Conservation (phyloP, 2,888 invertebrate genomes). For the Aphidoletes aphidimyza region DNA sequence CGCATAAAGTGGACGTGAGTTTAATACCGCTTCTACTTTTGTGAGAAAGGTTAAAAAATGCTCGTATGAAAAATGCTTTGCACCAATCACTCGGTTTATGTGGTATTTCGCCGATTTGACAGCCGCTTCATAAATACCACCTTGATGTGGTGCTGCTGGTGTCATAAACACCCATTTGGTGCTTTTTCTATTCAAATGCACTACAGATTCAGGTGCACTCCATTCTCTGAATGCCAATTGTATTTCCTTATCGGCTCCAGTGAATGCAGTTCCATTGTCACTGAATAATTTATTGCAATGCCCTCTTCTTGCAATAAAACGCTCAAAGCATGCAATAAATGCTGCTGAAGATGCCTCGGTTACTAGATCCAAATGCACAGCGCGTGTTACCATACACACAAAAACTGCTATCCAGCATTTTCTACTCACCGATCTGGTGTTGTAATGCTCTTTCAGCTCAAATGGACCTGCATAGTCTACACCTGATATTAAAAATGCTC, state of each 20-base stretch:
- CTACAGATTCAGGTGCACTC: no score
- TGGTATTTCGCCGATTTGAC: no score
- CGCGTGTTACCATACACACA: slow-evolving; percentile 59
- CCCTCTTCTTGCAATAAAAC: slow-evolving; percentile 60
- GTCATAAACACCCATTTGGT: no score
- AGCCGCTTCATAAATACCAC: no score
- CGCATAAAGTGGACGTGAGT: no score
- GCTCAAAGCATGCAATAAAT: slow-evolving; percentile 59
- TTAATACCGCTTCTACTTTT: no score
- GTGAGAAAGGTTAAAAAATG: no score
- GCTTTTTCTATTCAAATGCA: no score
- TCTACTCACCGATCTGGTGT: slow-evolving; percentile 57
- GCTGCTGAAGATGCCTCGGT: slow-evolving; percentile 58
- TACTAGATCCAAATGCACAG: slow-evolving; percentile 57
- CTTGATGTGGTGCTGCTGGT: no score
- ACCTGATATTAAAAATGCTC: slow-evolving; percentile 58
- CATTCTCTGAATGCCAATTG: no score
- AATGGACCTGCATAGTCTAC: slow-evolving; percentile 59
- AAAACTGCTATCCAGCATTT: slow-evolving; percentile 60
- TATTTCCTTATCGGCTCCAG: slow-evolving; percentile 57
- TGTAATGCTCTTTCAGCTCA: slow-evolving; percentile 56
- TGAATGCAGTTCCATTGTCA: slow-evolving; percentile 61
- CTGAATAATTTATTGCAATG: slow-evolving; percentile 58
- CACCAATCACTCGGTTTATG: no score
- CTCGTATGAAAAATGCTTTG: no score